Evolutionary conservation across 2,113 vertebrate species (phyloP).

Genomic region (Capricornis sumatraensis): DNA sequence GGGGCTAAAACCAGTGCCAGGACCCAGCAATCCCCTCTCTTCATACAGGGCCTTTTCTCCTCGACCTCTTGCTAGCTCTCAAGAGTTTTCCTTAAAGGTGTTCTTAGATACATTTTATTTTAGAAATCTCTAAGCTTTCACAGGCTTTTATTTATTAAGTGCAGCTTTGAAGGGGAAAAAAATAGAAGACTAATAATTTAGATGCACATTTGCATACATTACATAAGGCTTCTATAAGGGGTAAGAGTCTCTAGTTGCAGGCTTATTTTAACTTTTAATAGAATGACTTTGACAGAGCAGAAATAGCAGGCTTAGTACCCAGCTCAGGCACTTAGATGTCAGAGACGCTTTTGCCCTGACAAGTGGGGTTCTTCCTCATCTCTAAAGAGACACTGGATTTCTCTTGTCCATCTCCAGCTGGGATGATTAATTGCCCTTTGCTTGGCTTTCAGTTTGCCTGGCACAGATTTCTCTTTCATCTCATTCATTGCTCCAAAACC

Average conservation of each 20-base stretch:
- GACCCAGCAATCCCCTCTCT: neutral
- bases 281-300: slow-evolving; percentile 37
- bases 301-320: slow-evolving; percentile 53
- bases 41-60: neutral
- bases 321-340: neutral
- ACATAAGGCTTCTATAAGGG: slow-evolving; percentile 53
- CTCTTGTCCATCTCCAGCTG: neutral
- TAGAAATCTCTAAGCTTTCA: slow-evolving; percentile 37
- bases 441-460: slow-evolving; percentile 16
- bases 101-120: slow-evolving; percentile 14
- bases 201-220: slow-evolving; percentile 54
- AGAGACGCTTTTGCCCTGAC: neutral
- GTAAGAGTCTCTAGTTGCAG: slow-evolving; percentile 43
- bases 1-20: neutral
- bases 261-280: slow-evolving; percentile 63
- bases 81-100: neutral
- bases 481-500: neutral
- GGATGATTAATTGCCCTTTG: neutral
- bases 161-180: neutral
- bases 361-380: neutral
- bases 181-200: slow-evolving; percentile 63
- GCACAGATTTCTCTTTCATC: neutral
- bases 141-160: slow-evolving; percentile 35
- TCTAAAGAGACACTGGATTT: neutral
- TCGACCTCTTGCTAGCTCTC: neutral